Conservation (phyloP, 2,797 vertebrate genomes). For the Dendrocincla tyrannina region DNA sequence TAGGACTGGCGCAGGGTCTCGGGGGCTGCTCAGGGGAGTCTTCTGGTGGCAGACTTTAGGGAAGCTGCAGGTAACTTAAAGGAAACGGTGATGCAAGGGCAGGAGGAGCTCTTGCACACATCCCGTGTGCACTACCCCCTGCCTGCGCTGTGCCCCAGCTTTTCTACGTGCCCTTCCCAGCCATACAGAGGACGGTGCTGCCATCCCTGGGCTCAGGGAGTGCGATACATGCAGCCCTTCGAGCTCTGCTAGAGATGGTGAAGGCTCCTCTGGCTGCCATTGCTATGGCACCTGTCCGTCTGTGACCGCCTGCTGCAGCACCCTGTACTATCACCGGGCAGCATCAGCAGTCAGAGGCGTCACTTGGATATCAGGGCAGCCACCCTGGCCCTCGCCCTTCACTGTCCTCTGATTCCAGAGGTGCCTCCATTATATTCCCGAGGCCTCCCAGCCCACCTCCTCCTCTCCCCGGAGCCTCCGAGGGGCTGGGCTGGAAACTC, state of each 20-base stretch:
- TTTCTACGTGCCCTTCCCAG: neutral
- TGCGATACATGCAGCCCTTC: accelerated
- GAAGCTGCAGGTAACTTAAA: neutral
- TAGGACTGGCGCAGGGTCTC: neutral
- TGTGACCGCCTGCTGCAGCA: neutral
- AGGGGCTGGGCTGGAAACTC: neutral
- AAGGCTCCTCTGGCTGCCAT: neutral
- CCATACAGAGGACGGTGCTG: accelerated
- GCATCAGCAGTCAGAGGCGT: accelerated
- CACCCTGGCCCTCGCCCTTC: neutral
- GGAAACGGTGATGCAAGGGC: neutral
- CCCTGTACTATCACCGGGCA: accelerated
- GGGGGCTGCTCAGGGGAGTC: neutral
- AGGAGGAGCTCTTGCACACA: neutral
- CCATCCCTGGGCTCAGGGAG: neutral
- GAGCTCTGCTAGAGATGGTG: accelerated
- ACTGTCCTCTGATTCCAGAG: neutral
- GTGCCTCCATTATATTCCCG: neutral
- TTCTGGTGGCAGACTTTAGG: neutral
- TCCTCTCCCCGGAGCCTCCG: neutral
- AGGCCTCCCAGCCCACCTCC: neutral
- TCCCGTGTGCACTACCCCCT: neutral
- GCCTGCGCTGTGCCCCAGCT: neutral
- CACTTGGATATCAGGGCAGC: neutral
- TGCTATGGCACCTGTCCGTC: neutral